Evolutionary conservation across 1,140 invertebrate species (phyloP).

Genomic region (Nephila pilipes): DNA sequence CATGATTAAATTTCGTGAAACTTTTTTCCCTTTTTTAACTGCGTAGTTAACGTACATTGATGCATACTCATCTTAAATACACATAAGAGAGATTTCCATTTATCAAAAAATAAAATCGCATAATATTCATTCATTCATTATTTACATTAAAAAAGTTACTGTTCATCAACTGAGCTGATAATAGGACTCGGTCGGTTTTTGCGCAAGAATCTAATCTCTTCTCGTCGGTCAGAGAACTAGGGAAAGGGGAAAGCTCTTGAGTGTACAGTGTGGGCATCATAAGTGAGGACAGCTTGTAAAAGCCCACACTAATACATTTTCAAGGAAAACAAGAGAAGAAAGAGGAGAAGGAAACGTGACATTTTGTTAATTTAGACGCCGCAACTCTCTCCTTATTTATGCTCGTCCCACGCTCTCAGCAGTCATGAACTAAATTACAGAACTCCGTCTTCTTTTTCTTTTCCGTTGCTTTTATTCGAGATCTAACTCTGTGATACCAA

Average conservation of each 20-base stretch:
- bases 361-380: conserved; percentile 16
- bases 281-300: conserved; percentile 20
- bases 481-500: background rate
- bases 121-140: background rate
- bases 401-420: background rate
- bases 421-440: conserved; percentile 32
- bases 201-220: background rate
- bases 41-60: background rate
- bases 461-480: conserved; percentile 1
- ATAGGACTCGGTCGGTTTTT: background rate
- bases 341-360: conserved; percentile 3
- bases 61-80: background rate
- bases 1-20: background rate
- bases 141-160: background rate
- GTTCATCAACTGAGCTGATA: background rate
- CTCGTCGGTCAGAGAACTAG: background rate
- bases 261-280: background rate
- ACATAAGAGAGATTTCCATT: background rate
- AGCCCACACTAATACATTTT: conserved; percentile 21
- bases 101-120: background rate
- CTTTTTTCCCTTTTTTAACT: background rate
- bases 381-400: background rate
- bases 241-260: background rate
- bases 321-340: conserved; percentile 24
- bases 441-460: background rate